Evolutionary conservation across 2,797 vertebrate genomes (phyloP), one percentile per base, ranked within the genome.

Genomic region (Podarcis siculus): DNA sequence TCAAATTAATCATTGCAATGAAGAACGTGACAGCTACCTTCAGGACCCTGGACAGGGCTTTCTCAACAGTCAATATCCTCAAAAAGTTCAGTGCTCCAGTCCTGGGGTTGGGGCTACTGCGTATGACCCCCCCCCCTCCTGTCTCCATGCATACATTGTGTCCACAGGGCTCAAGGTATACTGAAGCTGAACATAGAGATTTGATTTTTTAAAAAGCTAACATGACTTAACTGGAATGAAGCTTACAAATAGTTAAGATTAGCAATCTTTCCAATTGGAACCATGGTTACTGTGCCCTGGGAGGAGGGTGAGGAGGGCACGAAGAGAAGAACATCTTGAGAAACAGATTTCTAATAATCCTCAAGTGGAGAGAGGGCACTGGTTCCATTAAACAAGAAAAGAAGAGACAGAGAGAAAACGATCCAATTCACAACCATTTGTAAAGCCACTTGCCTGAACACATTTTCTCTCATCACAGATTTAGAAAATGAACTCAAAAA

Each of bases 121-220:
- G 15, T 2, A 32, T 15, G 30, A 13, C 0, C 10, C 0, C 3
- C 0, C 3, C 12, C 69, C 9, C 12, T 35, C 69, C 69, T 32
- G 12, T 32, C n/a, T 72, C 69, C n/a, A 32, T 72, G 30, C n/a
- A 72, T 72, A 35, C 15, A 3, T 13, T n/a, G 8, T 35, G 30
- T 32, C 12, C 12, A 32, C 15, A 32, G 15, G 69, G 27, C 3
- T 55, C 49, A 49, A n/a, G 45, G 30, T 79, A 79, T 19, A 21
- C 15, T 32, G 49, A 17, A 55, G 32, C 49, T 78, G 76, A 27
- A 45, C 12, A 78, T 17, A 27, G 42, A 49, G 2, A 13, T 78
- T 78, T 3, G 61, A 64, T 32, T 23, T 35, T 79, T 61, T 4
- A 4, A 55, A 45, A 55, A 35, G 49, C 21, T 21, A 32, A n/a